These are phyloP conservation scores for Oceanodroma tethys DNA, from an alignment of 2,113 vertebrate species.

Conservation along the genomic window DNA sequence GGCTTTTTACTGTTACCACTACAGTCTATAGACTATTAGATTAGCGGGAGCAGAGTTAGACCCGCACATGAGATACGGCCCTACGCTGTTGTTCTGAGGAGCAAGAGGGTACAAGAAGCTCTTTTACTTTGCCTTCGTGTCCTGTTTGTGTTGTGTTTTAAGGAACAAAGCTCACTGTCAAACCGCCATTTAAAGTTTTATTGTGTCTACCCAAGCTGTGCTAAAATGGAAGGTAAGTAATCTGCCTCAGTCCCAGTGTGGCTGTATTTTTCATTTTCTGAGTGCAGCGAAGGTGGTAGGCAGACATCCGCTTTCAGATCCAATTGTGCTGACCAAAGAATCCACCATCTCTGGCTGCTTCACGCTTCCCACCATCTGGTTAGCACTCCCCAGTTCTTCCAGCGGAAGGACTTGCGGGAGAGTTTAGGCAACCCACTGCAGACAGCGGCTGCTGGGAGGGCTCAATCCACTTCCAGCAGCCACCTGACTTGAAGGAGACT, in stretches of 20 bases:
- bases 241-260: neutral
- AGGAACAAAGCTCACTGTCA: neutral
- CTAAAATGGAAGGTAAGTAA: neutral
- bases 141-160: neutral
- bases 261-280: neutral
- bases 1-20: neutral
- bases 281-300: neutral
- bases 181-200: neutral
- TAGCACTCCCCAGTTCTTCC: neutral
- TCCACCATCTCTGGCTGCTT: neutral
- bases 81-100: neutral
- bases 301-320: neutral
- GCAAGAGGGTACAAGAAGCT: neutral
- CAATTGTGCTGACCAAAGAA: conserved; percentile 18
- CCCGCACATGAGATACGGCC: neutral
- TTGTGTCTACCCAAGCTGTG: neutral
- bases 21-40: neutral
- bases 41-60: neutral
- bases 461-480: neutral
- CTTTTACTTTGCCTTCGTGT: neutral
- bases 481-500: neutral
- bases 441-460: neutral
- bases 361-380: conserved; percentile 18
- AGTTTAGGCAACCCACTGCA: neutral
- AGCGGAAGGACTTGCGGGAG: neutral